Base-by-base conservation (phyloP, 2,113 vertebrate species). In the Tachysurus fulvidraco region DNA sequence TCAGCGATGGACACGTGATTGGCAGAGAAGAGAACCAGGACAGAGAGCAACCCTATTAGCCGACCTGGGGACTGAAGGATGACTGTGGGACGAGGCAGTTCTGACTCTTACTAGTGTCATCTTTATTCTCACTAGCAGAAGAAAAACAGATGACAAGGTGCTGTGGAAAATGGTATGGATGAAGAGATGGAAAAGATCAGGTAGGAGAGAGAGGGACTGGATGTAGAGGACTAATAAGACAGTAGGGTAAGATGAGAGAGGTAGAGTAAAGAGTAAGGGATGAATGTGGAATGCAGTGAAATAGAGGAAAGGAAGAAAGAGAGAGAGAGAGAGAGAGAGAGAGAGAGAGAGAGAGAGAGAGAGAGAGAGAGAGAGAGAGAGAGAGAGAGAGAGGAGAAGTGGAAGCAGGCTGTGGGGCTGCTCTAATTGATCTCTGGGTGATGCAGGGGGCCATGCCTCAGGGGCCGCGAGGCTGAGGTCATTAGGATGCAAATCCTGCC, bases 341-440 rank as follows among this genome's bases (percentile, higher is more conserved):
- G 57, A 54, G 71, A 83, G 44, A 83, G 86, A 85, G 62, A 30
- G 69, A 36, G 36, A 36, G 62, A 69, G 76, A 46, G 65, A 21
- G 71, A 46, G 62, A 81, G 79, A 86, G 30, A 86, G 85, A 83
- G 87, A 88, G 83, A 83, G 86, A 86, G 83, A 50, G 8, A 46
- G 74, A 60, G 57, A 60, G 71, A 83, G 44, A 83, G 86, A 85
- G 62, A 30, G 69, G 30, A 54, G 59, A 80, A 87, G 80, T 21
- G 28, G 85, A 78, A 44, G 74, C 83, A 84, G 83, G 81, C 89
- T 52, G 84, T 88, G 86, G 90, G 88, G 88, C 86, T 84, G 76
- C 92, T 92, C 92, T 95, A 95, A 95, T 95, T 95, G 94, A 95
- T 95, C 94, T 95, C 93, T 92, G 93, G 95, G 93, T 93, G 93